phyloP scores from a whole-genome alignment of 2,113 vertebrate species.

The Elachura formosa region DNA sequence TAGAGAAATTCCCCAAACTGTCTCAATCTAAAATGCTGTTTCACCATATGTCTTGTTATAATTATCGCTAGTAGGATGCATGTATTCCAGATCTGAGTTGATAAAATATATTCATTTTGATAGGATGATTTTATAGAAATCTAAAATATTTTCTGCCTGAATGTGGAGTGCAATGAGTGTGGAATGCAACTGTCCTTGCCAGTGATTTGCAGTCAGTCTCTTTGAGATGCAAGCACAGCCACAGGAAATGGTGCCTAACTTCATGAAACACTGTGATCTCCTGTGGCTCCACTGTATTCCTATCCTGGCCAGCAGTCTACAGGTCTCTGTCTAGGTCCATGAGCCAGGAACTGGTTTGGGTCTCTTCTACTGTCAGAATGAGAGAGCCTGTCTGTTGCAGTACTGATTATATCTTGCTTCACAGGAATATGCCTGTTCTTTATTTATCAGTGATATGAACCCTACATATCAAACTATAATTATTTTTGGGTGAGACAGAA shows the following conservation, averaged over 20 bases:
- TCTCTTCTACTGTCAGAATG: not conserved
- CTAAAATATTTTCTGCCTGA: slow-evolving; percentile 55
- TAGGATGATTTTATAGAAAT: slow-evolving; percentile 44
- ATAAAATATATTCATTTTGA: slow-evolving; percentile 58
- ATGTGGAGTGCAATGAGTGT: not conserved
- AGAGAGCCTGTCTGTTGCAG: not conserved
- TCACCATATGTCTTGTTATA: slow-evolving; percentile 53
- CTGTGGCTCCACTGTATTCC: not conserved
- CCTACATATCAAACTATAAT: not conserved
- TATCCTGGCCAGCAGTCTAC: not conserved
- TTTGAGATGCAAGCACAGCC: not conserved
- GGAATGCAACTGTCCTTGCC: slow-evolving; percentile 28
- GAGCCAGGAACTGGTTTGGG: not conserved
- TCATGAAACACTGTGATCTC: not conserved
- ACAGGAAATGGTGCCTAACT: not conserved
- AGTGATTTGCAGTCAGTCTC: not conserved
- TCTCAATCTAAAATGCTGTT: slow-evolving; percentile 41
- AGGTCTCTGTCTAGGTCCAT: not conserved
- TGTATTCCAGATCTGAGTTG: slow-evolving; percentile 35
- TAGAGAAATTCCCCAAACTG: slow-evolving; percentile 53
- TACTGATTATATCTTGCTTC: not conserved
- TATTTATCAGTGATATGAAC: not conserved
- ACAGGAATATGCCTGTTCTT: not conserved
- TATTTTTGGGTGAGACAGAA: not conserved
- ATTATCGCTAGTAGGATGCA: slow-evolving; percentile 21